Base-by-base conservation (phyloP, 1,140 invertebrate species). In the Zaprionus kolodkinae region DNA sequence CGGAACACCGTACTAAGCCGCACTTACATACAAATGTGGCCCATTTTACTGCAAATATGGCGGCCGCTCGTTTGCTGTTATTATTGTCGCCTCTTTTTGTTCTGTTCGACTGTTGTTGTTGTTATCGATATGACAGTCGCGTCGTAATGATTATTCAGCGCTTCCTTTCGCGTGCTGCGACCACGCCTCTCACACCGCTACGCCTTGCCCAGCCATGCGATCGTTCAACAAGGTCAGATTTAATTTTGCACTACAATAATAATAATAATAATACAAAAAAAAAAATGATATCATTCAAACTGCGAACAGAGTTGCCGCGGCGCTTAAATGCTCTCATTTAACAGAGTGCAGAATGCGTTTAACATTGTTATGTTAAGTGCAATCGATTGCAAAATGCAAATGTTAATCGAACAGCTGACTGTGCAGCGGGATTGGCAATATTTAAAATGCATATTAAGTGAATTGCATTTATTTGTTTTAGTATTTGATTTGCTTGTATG, bases 61-160 rank as follows among this genome's bases (percentile, higher is more conserved):
- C 50, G 43, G 36, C 11, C 21, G 54, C 38, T 72, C 55, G 50
- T 45, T 27, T 63, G 52, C 11, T 56, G 64, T 9, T 55, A 25
- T n/a, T 55, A 36, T 33, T 66, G 45, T 54, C 13, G 48, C 27
- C 17, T 27, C 4, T n/a, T n/a, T n/a, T n/a, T n/a, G n/a, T n/a
- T n/a, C n/a, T n/a, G n/a, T n/a, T n/a, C n/a, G n/a, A n/a, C n/a
- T n/a, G n/a, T n/a, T n/a, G n/a, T n/a, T 78, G 61, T 52, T 54
- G 52, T 68, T 72, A 87, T 87, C 80, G 85, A 88, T 87, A 80
- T 80, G 83, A 88, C 80, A 84, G 68, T 66, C 52, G 62, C 59
- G 66, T 84, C 59, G 66, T 84, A 79, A 70, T 89, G 78, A 88
- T 88, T 88, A 89, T 79, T 88, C 81, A 89, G 85, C 81, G 85